Evolutionary conservation across 2,797 vertebrate genomes (phyloP).

Genomic region (Macroramphosus scolopax): DNA sequence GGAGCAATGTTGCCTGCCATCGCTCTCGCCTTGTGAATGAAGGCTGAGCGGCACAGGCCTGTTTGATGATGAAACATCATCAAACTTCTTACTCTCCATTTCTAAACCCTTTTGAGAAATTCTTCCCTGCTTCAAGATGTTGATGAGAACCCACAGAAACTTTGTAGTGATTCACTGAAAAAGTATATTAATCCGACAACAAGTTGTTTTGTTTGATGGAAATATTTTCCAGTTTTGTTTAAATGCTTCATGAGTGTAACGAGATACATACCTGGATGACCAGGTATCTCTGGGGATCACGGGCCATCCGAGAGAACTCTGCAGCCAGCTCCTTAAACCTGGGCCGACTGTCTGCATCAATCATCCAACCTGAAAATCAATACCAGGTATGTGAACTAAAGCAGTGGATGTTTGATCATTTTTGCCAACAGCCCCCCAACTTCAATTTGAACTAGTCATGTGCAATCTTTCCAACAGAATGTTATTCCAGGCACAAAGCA

Average conservation of each 20-base stretch:
- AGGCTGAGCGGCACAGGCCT: background rate
- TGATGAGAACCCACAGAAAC: background rate
- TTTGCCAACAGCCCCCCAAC: background rate
- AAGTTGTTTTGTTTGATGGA: no score
- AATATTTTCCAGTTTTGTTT: no score
- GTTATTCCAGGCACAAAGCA: no score
- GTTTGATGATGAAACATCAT: background rate
- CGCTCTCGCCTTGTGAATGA: background rate
- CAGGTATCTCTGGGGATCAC: constrained; percentile 95
- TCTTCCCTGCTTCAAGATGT: background rate
- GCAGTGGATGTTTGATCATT: background rate
- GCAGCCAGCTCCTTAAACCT: constrained; percentile 98
- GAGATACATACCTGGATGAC: constrained; percentile 89
- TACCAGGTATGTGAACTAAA: background rate
- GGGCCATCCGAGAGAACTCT: constrained; percentile 97
- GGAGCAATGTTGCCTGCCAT: background rate
- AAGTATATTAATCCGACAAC: no score
- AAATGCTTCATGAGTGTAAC: no score
- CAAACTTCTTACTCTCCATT: background rate
- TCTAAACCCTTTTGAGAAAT: background rate
- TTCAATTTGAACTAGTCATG: no score
- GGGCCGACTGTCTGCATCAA: constrained; percentile 96
- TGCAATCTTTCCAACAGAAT: no score
- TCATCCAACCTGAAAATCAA: constrained; percentile 92
- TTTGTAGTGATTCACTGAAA: no score